Conservation (phyloP, 2,113 vertebrate genomes). For the Charina bottae region DNA sequence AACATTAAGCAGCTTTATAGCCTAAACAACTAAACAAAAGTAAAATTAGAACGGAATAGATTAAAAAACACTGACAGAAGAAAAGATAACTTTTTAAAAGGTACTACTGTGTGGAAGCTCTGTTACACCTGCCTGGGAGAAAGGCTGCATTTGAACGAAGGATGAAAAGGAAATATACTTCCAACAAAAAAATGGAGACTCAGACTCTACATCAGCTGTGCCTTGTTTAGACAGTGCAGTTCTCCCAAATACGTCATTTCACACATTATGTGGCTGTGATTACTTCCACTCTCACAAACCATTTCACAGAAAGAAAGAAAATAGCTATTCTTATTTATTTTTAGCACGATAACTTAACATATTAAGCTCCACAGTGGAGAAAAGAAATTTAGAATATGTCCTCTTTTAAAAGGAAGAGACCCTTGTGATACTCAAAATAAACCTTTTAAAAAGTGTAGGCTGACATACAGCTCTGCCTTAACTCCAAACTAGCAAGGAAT, state of each 20-base stretch:
- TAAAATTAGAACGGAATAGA: no score
- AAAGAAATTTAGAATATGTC: not conserved
- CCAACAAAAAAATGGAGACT: not conserved
- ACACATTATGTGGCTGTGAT: not conserved
- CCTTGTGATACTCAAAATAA: not conserved
- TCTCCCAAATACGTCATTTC: no score
- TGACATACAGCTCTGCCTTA: not conserved
- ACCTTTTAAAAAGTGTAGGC: not conserved
- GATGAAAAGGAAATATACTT: not conserved
- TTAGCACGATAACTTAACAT: not conserved
- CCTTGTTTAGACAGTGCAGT: not conserved
- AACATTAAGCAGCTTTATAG: no score
- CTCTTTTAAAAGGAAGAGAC: not conserved
- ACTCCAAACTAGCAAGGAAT: not conserved
- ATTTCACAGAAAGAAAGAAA: not conserved
- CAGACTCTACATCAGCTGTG: not conserved
- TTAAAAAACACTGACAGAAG: no score
- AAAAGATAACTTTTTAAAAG: no score
- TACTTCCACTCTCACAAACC: not conserved
- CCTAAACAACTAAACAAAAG: no score
- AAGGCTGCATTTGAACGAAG: not conserved
- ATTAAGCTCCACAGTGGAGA: not conserved
- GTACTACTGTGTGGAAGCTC: not conserved
- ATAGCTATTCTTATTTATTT: not conserved
- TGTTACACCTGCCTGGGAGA: not conserved